Conservation (phyloP, 2,888 invertebrate species). For the Pasiphila rectangulata region DNA sequence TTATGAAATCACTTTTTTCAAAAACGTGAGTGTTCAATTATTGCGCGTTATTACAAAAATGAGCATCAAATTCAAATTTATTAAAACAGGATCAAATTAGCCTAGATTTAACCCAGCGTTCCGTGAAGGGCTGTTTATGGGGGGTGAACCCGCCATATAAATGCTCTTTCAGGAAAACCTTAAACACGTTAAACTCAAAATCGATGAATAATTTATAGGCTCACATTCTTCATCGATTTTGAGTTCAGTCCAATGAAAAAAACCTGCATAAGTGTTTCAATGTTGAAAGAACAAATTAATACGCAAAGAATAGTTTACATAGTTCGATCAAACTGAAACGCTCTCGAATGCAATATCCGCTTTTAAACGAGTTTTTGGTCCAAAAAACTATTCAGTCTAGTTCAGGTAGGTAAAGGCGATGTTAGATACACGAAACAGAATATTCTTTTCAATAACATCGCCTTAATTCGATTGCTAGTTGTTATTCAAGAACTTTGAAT, state of each 20-base stretch:
- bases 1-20: too few species aligned
- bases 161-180: neutral
- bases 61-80: too few species aligned
- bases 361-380: slow-evolving; percentile 77
- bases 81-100: too few species aligned
- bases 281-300: slow-evolving; percentile 40
- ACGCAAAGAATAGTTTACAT: slow-evolving; percentile 63
- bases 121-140: too few species aligned
- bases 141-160: too few species aligned
- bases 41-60: too few species aligned
- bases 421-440: slow-evolving; percentile 39
- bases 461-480: slow-evolving; percentile 25
- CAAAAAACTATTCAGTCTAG: slow-evolving; percentile 74
- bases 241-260: slow-evolving; percentile 14
- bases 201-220: too few species aligned
- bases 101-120: too few species aligned
- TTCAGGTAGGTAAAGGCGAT: slow-evolving; percentile 47
- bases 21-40: too few species aligned
- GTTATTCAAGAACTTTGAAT: slow-evolving; percentile 17
- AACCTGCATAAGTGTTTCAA: slow-evolving; percentile 9
- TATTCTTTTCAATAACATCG: slow-evolving; percentile 31
- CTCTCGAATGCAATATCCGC: slow-evolving; percentile 78
- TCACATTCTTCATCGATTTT: neutral
- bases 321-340: slow-evolving; percentile 66
- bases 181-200: too few species aligned